Conservation (phyloP, 2,888 invertebrate species). For the Amphipyra berbera region DNA sequence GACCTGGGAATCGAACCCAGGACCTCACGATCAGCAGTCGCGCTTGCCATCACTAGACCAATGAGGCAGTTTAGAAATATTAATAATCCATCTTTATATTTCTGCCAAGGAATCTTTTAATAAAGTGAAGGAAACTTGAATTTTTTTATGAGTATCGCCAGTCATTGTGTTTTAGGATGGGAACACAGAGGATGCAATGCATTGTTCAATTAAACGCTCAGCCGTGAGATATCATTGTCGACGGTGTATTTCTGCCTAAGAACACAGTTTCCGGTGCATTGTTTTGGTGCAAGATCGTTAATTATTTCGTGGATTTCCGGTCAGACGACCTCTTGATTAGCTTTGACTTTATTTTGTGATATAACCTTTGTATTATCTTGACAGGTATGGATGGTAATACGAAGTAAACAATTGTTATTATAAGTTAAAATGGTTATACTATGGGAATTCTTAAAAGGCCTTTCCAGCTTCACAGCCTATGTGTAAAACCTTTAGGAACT, state of each 20-base stretch:
- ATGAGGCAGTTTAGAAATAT: too few species aligned
- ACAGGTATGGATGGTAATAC: conserved; percentile 4
- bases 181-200: conserved; percentile 63
- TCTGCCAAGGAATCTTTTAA: conserved; percentile 23
- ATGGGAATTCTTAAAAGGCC: too few species aligned
- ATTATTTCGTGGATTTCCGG: conserved; percentile 54
- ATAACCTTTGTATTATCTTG: conserved; percentile 21
- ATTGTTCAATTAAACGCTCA: conserved; percentile 66
- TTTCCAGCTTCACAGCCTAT: too few species aligned
- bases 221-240: conserved; percentile 73
- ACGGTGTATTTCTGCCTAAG: conserved; percentile 50
- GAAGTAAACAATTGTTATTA: neutral
- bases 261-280: conserved; percentile 64
- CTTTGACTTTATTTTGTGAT: conserved; percentile 28
- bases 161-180: conserved; percentile 48
- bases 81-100: neutral
- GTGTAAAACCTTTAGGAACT: neutral
- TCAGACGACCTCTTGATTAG: conserved; percentile 41
- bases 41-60: too few species aligned
- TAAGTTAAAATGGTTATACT: conserved; percentile 2
- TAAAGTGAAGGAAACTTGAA: conserved; percentile 10
- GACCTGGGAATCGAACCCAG: too few species aligned
- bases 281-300: conserved; percentile 53
- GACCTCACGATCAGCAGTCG: too few species aligned
- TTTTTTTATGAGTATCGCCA: conserved; percentile 27